Percentiles rank a stretch among this genome's conserved stretches.
Conservation (phyloP, 1,140 invertebrate species). For the Calosoma granatense region DNA sequence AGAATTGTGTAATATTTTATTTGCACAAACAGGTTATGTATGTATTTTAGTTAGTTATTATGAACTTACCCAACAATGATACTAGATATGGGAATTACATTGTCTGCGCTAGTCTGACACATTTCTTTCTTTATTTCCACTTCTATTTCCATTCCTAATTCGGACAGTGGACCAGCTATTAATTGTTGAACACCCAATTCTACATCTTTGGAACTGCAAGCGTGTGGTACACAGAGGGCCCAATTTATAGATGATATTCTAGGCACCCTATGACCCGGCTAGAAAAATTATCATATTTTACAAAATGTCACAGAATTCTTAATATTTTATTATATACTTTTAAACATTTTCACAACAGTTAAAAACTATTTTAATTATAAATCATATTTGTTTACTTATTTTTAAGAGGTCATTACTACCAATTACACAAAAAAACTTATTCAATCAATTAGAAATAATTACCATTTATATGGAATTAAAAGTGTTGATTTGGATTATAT, state of each 20-base stretch:
- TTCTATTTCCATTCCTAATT: conserved; percentile 38
- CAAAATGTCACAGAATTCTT: not conserved
- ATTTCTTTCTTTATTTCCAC: conserved; percentile 44
- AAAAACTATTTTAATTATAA: conserved; percentile 26
- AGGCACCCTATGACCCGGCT: conserved; percentile 53
- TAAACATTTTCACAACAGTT: too few species aligned
- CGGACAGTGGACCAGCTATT: conserved; percentile 21
- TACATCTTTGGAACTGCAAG: conserved; percentile 45
- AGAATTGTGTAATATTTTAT: not conserved
- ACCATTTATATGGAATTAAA: too few species aligned
- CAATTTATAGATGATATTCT: conserved; percentile 49
- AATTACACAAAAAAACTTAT: too few species aligned
- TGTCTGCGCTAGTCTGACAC: conserved; percentile 36
- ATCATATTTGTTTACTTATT: too few species aligned
- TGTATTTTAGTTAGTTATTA: not conserved
- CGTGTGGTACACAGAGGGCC: conserved; percentile 49
- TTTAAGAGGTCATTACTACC: too few species aligned
- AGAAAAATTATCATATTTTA: conserved; percentile 24
- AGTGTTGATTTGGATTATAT: too few species aligned
- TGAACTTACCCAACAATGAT: conserved; percentile 37
- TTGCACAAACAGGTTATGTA: not conserved
- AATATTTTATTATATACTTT: too few species aligned
- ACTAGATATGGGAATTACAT: conserved; percentile 31
- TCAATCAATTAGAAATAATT: too few species aligned
- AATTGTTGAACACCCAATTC: conserved; percentile 36